These are phyloP conservation scores for Seira sanloemensis DNA, from an alignment of 2,888 invertebrate species.

Conservation along the genomic window DNA sequence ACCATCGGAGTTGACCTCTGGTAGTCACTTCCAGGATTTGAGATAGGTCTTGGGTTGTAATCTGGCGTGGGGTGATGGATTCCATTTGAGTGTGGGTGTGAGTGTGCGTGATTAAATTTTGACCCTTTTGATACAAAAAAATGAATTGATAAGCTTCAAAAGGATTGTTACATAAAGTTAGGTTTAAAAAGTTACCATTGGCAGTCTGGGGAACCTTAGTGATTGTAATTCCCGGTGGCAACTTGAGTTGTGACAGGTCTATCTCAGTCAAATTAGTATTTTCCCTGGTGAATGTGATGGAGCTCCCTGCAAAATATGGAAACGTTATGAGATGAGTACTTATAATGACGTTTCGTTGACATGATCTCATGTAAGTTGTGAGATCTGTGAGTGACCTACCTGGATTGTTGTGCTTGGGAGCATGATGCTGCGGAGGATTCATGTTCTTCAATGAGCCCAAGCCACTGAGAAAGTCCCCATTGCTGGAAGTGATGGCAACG, in stretches of 20 bases:
- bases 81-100: neutral
- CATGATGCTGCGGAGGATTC: too few species aligned
- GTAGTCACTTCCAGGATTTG: constrained; percentile 23
- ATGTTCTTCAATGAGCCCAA: neutral
- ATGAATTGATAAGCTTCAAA: neutral
- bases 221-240: constrained; percentile 89
- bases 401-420: too few species aligned
- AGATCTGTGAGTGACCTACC: too few species aligned
- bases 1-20: constrained; percentile 17
- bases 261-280: constrained; percentile 46
- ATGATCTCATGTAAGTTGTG: neutral
- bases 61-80: neutral
- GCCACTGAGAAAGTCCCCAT: neutral
- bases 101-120: neutral
- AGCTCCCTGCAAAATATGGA: neutral
- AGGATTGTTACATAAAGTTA: neutral
- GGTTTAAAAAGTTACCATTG: neutral
- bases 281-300: neutral
- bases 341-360: neutral
- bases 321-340: neutral
- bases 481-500: neutral
- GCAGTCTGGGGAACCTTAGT: constrained; percentile 79
- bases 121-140: neutral
- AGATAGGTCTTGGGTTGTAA: constrained; percentile 5
- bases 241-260: constrained; percentile 75